Evolutionary conservation across 2,888 invertebrate genomes (phyloP), one percentile per base, ranked within the genome.

Genomic region (Rhyacophila evoluta): DNA sequence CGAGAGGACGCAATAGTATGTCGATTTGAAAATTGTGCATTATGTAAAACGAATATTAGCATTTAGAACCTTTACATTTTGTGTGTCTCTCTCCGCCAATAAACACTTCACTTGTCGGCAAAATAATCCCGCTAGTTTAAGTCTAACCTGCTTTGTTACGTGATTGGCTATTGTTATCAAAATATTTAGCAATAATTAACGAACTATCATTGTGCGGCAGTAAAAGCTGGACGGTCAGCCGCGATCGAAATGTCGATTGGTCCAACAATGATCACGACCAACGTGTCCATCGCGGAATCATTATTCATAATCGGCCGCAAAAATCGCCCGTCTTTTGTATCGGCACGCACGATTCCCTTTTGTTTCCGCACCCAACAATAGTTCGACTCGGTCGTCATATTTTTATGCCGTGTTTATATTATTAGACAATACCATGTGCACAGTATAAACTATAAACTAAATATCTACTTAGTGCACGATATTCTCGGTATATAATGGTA

Each of bases 341-440:
- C 68, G 27, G 68, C 74, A 74, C 68, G 74, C 74, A 74, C 74
- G 74, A 74, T 37, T 68, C 36, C 37, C 74, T 74, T 74, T 74
- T 74, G 67, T 74, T 19, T 67, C 25, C 68, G 36, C 28, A 67
- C 68, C 67, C 28, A 19, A 74, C 74, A 74, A 68, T 74, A 68
- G 74, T 36, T 25, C 55, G 55, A 55, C 41, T 15, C 55, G 25
- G 25, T 19, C 10, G 55, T 55, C 41, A 15, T 55, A 6, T 55
- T 55, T 55, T 55, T 55, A 55, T 25, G 55, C 10, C 55, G 25
- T 55, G 3, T 55, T 55, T 8, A 3, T 55, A 55, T 15, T 25
- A 6, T 55, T 25, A 10, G 19, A 19, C 2, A 0, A 55, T 55
- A 19, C 8, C 55, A 55, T 55, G 55, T 25, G 8, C 38, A 11